Percentiles rank a stretch among this genome's conserved stretches.
Conservation (phyloP, 2,888 invertebrate species). For the Syrista parreyssii region DNA sequence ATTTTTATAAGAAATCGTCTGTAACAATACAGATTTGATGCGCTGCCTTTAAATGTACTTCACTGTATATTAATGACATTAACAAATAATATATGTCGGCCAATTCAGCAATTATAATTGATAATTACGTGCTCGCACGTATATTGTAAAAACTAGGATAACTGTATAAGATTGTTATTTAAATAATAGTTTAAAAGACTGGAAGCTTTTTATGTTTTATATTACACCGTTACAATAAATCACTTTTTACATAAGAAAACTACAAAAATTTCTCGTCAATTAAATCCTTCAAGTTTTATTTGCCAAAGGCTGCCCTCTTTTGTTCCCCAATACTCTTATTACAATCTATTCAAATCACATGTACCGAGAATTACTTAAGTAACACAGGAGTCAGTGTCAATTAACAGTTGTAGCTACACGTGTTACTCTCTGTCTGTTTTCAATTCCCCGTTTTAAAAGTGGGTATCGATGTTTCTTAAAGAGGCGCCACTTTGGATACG, state of each 20-base stretch:
- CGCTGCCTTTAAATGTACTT: no score
- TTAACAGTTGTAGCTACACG: conserved; percentile 32
- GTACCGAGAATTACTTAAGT: conserved; percentile 14
- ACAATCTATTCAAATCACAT: conserved; percentile 11
- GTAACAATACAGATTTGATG: no score
- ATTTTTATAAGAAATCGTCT: no score
- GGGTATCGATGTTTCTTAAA: neutral
- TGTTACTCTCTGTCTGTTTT: conserved; percentile 24
- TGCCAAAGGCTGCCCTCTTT: conserved; percentile 13
- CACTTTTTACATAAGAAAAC: conserved; percentile 12
- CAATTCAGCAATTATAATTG: neutral
- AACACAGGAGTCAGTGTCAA: conserved; percentile 13
- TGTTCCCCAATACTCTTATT: conserved; percentile 12
- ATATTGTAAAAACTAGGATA: conserved; percentile 1
- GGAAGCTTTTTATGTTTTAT: conserved; percentile 15
- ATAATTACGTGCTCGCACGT: neutral
- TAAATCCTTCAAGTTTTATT: neutral
- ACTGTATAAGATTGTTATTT: conserved; percentile 28
- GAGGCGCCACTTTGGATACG: conserved; percentile 6
- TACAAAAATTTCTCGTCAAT: neutral
- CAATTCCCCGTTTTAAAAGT: conserved; percentile 12
- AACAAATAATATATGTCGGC: neutral
- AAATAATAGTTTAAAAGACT: conserved; percentile 17
- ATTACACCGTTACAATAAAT: conserved; percentile 26
- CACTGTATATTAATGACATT: neutral